phyloP scores from a whole-genome alignment of 2,888 invertebrate species.

The Deilephila porcellus region DNA sequence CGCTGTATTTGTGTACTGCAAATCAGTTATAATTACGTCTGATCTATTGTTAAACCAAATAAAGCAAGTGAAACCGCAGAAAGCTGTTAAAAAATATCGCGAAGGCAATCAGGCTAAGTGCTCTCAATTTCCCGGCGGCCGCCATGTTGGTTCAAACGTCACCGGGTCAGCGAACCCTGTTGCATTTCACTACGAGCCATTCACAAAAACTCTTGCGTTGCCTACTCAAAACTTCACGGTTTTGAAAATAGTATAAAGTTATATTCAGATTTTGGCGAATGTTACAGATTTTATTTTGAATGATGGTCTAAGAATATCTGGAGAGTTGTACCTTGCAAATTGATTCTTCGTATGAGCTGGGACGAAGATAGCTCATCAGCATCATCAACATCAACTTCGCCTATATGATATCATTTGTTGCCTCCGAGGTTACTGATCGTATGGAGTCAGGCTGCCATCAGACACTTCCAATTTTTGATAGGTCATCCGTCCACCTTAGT shows the following conservation, averaged over 20 bases:
- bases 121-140: conserved; percentile 66
- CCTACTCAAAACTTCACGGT: neutral
- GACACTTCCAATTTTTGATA: no score
- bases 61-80: neutral
- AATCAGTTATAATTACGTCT: neutral
- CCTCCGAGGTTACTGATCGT: no score
- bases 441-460: no score
- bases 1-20: neutral
- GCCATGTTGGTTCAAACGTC: conserved; percentile 65
- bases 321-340: no score
- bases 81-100: neutral
- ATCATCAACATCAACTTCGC: no score
- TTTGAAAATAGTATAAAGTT: neutral
- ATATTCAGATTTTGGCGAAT: neutral
- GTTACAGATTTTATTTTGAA: no score
- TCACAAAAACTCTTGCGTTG: conserved; percentile 43
- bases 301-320: no score
- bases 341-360: no score
- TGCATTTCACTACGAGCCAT: conserved; percentile 31
- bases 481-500: no score
- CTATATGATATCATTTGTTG: no score
- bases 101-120: conserved; percentile 70
- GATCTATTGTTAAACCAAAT: neutral
- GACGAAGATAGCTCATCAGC: no score
- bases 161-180: conserved; percentile 55